Percentiles rank a stretch among this genome's conserved stretches.
These are phyloP conservation scores for Petrophora chlorosata DNA, from an alignment of 2,888 invertebrate genomes.

Conservation along the genomic window DNA sequence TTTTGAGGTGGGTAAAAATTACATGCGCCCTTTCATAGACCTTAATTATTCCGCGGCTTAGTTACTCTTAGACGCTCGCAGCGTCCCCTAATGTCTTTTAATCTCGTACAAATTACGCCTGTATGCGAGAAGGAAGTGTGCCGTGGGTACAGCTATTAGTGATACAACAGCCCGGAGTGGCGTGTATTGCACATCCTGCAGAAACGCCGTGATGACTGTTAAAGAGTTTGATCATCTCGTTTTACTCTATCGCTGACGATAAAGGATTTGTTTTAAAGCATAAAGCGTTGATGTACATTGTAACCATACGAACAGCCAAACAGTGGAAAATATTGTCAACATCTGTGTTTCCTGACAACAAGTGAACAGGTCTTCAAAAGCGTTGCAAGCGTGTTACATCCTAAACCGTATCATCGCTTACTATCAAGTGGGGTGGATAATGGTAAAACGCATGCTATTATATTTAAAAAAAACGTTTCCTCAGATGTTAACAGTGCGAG, in stretches of 20 bases:
- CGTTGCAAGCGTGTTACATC: too few species aligned
- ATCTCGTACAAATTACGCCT: conserved; percentile 31
- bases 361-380: too few species aligned
- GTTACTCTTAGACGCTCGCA: conserved; percentile 17
- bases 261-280: neutral
- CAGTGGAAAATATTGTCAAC: too few species aligned
- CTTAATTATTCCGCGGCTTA: conserved; percentile 19
- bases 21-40: conserved; percentile 13
- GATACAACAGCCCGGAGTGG: conserved; percentile 9
- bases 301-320: too few species aligned
- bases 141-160: conserved; percentile 23
- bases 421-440: too few species aligned
- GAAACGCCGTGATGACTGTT: conserved; percentile 17
- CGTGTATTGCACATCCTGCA: conserved; percentile 17
- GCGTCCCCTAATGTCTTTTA: conserved; percentile 38
- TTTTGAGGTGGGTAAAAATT: conserved; percentile 16
- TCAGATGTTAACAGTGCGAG: too few species aligned
- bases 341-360: too few species aligned
- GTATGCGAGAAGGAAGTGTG: conserved; percentile 19
- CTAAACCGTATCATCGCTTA: too few species aligned
- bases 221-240: conserved; percentile 13
- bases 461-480: too few species aligned
- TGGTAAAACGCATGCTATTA: too few species aligned
- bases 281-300: too few species aligned
- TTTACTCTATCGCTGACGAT: conserved; percentile 3